A percentile compares a stretch with the other conserved stretches of the same genome.
These are phyloP conservation scores for Actinia equina DNA, from an alignment of 64 coral and sea anemone species.

Conservation along the genomic window DNA sequence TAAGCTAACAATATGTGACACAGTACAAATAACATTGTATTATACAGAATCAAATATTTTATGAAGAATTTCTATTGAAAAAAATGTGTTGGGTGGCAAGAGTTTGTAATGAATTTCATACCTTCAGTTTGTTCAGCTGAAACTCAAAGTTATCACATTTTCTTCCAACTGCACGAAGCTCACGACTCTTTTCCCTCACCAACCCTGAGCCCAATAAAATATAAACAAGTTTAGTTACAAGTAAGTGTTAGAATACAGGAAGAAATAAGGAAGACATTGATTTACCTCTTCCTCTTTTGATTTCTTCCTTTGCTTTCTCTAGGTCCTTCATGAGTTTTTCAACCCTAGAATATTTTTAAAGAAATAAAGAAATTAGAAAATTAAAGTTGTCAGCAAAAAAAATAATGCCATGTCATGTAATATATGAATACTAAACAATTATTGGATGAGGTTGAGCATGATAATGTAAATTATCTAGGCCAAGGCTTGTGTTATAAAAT, in stretches of 20 bases:
- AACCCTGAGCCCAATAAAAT: not conserved
- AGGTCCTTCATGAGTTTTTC: conserved; percentile 11
- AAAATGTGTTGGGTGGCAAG: not conserved
- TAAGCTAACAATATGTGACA: no score
- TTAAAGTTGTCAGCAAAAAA: not conserved
- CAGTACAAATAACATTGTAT: no score
- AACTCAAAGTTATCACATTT: conserved; percentile 24
- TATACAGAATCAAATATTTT: no score
- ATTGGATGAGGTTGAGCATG: no score
- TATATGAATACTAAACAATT: not conserved
- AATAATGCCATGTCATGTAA: not conserved
- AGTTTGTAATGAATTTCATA: not conserved
- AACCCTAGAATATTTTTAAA: not conserved
- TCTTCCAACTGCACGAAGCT: conserved; percentile 5
- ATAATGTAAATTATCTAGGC: no score
- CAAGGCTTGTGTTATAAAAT: no score
- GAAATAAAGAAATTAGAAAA: not conserved
- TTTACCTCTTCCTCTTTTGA: conserved; percentile 41
- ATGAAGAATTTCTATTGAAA: no score
- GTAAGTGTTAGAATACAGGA: no score
- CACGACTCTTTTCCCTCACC: not conserved
- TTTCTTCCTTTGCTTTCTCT: conserved; percentile 25
- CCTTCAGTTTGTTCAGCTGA: conserved; percentile 36
- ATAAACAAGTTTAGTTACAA: not conserved
- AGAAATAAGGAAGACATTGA: not conserved